phyloP scores from a whole-genome alignment of 30 jellyfish, hydroid and myxozoan species.

The Sanderia malayensis region DNA sequence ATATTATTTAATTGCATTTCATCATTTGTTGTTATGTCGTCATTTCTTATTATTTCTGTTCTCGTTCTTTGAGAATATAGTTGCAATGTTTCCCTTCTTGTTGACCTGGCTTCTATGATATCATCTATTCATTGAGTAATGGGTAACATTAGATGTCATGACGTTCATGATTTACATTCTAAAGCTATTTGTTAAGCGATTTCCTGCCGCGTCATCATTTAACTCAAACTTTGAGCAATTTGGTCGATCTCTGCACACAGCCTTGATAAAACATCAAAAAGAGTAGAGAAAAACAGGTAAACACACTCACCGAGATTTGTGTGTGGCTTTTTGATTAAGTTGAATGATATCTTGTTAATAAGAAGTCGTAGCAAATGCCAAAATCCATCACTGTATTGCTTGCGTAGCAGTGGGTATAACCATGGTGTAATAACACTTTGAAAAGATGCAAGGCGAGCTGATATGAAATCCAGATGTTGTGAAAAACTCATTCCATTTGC shows the following conservation, averaged over 20 bases:
- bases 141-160: no score
- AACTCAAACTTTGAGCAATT: no score
- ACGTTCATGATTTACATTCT: no score
- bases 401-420: slow-evolving; percentile 69
- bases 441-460: slow-evolving; percentile 74
- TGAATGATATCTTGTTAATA: slow-evolving; percentile 33
- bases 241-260: no score
- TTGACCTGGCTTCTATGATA: background rate
- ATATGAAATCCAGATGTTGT: slow-evolving; percentile 40
- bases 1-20: background rate
- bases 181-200: no score
- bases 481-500: slow-evolving; percentile 23
- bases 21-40: background rate
- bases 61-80: background rate
- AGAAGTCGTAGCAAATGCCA: slow-evolving; percentile 6
- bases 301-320: slow-evolving; percentile 55
- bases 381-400: slow-evolving; percentile 65
- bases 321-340: slow-evolving; percentile 34
- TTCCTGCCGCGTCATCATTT: no score
- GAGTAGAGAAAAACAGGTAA: background rate
- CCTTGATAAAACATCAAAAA: no score
- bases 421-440: slow-evolving; percentile 84
- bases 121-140: no score
- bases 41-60: background rate
- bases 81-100: background rate